Evolutionary conservation across 2,797 vertebrate species (phyloP).

Genomic region (Fistularia commersonii): DNA sequence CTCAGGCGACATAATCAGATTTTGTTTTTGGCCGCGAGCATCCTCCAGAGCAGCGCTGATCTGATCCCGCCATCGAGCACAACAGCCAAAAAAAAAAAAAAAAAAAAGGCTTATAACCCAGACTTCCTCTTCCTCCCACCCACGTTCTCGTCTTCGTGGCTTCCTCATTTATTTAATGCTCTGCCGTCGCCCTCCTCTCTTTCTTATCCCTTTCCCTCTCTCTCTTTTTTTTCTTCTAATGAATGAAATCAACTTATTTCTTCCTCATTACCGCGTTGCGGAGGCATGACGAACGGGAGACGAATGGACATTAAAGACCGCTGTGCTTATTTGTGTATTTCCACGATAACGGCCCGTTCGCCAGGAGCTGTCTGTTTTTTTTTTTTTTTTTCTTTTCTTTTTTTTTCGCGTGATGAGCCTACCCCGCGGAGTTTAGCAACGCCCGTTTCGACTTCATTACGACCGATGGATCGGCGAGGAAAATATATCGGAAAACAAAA

Average conservation of each 20-base stretch:
- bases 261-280: constrained; percentile 42
- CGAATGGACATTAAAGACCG: constrained; percentile 37
- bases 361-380: constrained; percentile 27
- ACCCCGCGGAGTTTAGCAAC: constrained; percentile 33
- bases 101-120: constrained; percentile 24
- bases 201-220: constrained; percentile 1
- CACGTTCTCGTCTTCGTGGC: constrained; percentile 2
- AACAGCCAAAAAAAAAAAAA: constrained; percentile 15
- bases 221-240: constrained; percentile 1
- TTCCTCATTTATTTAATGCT: constrained; percentile 21
- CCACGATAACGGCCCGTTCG: constrained; percentile 9
- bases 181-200: background rate
- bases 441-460: constrained; percentile 36
- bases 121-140: background rate
- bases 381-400: too few relatives aligned
- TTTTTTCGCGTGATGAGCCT: constrained; percentile 37
- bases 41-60: constrained; percentile 58
- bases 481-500: too few relatives aligned
- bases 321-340: constrained; percentile 30
- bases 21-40: constrained; percentile 48
- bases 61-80: constrained; percentile 45
- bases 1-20: constrained; percentile 70
- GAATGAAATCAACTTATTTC: constrained; percentile 13
- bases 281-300: constrained; percentile 26
- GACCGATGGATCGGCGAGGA: constrained; percentile 41